Percentiles rank a stretch among this genome's conserved stretches.
Evolutionary conservation across 2,797 vertebrate genomes (phyloP).

Genomic region (Hozukius guyotensis): DNA sequence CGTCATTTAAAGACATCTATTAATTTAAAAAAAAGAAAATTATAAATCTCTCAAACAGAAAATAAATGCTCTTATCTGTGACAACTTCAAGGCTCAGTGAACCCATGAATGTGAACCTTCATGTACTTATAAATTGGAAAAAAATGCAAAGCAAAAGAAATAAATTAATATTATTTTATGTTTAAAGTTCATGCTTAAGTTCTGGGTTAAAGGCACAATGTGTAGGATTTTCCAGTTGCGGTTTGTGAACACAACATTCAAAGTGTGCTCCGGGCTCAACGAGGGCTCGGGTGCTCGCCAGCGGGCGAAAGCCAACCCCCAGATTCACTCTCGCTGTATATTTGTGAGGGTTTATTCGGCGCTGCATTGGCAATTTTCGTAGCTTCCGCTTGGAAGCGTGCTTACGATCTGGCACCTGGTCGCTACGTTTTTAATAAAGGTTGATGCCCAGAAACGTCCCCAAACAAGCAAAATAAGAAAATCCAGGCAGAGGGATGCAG

Average conservation of each 20-base stretch:
- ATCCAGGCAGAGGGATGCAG: background rate
- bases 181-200: conserved; percentile 8
- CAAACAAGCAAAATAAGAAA: background rate
- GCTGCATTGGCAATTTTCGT: background rate
- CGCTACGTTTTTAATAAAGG: background rate
- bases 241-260: background rate
- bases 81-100: background rate
- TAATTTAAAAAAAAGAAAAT: background rate
- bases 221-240: background rate
- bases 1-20: background rate
- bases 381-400: background rate
- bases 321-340: background rate
- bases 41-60: background rate
- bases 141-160: conserved; percentile 5
- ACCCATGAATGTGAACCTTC: background rate
- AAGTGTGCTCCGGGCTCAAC: background rate
- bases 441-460: background rate
- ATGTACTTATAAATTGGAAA: background rate
- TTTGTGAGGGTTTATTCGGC: background rate
- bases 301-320: background rate
- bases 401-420: background rate
- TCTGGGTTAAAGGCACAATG: background rate
- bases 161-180: background rate
- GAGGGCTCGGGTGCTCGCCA: background rate
- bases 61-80: background rate